Base-by-base conservation (phyloP, 2,113 vertebrate genomes). In the Cyanoliseus patagonus region DNA sequence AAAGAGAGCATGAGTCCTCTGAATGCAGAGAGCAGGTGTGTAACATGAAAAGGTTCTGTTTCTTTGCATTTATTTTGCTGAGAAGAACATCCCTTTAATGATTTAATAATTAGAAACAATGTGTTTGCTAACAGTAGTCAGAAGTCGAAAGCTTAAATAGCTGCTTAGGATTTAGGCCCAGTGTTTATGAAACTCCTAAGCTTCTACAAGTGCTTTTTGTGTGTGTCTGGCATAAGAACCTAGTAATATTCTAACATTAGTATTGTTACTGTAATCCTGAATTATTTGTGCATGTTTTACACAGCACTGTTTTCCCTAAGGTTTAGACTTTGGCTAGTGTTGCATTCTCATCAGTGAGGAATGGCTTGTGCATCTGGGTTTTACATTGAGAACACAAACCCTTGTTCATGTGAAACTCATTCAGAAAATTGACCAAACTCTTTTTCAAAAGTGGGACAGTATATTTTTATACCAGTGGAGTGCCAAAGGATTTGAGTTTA, bases 361-460 rank as follows among this genome's bases (percentile, higher is more conserved):
- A 85, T 42, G 67, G 41, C 76, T 92, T 47, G 30, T 94, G 7
- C 35, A 42, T 91, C 84, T 96, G 93, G 64, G 46, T 92, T 87
- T 94, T 86, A 64, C 64, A 95, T 90, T 30, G 59, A 68, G 85
- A 90, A 51, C 37, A 62, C 2, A 15, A 2, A 10, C 49, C 91
- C 64, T 94, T 0, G 1, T 89, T 93, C 19, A 6, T 86, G 66
- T 91, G 78, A 81, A 97, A 83, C 90, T 93, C 91, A 95, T 96
- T 97, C 95, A 94, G 87, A 97, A 97, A 97, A 90, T 7, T 31
- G 81, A 75, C 73, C 25, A 4, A 89, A 72, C 28, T 82, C 44
- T 78, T 96, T 92, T 94, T 68, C 52, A 63, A 17, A 92, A 86
- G 35, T 55, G 37, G 13, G 61, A 52, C 2, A 22, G n/a, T 90